Conservation (phyloP, 2,888 invertebrate species). For the Tetanocera ferruginea region DNA sequence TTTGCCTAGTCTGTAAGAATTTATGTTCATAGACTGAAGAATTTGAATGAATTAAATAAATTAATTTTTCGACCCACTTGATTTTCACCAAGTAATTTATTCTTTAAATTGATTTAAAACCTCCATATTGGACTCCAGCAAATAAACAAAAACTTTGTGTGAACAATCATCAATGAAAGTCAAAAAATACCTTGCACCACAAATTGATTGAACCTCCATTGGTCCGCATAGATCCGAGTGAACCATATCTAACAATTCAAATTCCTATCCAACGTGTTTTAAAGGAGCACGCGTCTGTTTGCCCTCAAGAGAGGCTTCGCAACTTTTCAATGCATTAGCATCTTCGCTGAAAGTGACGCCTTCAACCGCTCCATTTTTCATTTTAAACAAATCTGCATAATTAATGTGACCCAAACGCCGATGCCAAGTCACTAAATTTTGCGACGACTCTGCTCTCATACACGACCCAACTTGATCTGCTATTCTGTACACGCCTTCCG, state of each 20-base stretch:
- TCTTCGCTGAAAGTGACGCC: constrained; percentile 13
- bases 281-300: constrained; percentile 26
- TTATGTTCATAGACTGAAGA: too few species aligned
- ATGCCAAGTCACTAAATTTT: constrained; percentile 32
- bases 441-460: background rate
- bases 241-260: constrained; percentile 32
- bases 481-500: constrained; percentile 17
- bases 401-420: constrained; percentile 39
- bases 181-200: constrained; percentile 32
- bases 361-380: constrained; percentile 7
- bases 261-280: background rate
- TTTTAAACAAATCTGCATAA: constrained; percentile 17
- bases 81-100: constrained; percentile 28
- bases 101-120: constrained; percentile 20
- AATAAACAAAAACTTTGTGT: constrained; percentile 31
- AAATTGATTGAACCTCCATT: constrained; percentile 29
- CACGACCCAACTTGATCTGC: background rate
- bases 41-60: too few species aligned
- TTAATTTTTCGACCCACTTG: constrained; percentile 21
- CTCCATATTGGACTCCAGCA: constrained; percentile 32
- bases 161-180: constrained; percentile 37
- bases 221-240: constrained; percentile 35
- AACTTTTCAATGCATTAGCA: background rate
- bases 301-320: constrained; percentile 21
- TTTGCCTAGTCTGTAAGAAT: too few species aligned